Base-by-base conservation (phyloP, 2,888 invertebrate genomes). In the Rhaphigaster nebulosa region DNA sequence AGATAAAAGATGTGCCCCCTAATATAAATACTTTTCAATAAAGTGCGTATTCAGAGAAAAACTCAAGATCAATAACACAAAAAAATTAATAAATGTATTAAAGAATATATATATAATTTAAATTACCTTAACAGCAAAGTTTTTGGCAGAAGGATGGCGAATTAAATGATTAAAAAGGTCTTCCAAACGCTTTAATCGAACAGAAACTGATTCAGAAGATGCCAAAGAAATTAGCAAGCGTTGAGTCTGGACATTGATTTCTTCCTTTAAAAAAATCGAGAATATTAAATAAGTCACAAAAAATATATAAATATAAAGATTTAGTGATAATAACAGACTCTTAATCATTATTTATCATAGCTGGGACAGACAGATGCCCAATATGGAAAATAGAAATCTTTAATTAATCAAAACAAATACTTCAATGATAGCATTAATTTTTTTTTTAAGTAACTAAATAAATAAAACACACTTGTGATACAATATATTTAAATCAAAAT, bases 81-180 rank as follows among this genome's bases (percentile, higher is more conserved):
- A 45, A 45, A 45, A 10, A 45, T 45, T n/a, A n/a, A n/a, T n/a
- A n/a, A n/a, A n/a, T n/a, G n/a, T n/a, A n/a, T n/a, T n/a, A n/a
- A n/a, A n/a, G n/a, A n/a, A n/a, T n/a, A n/a, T n/a, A n/a, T n/a
- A n/a, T n/a, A n/a, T n/a, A n/a, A 13, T 20, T 20, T 76, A 65
- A 90, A 54, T 89, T 93, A 96, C 96, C 95, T 96, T 97, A 87
- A 96, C 95, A 92, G 97, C 97, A 92, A 95, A 95, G 93, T 96
- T 95, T 92, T 96, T 95, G 6, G 97, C 95, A 93, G 97, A 96
- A 0, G 97, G 97, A 94, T 96, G 96, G 92, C 96, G 95, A 92
- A 95, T 95, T n/a, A 98, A 94, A 93, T 98, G 97, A 0, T 94
- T 94, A 76, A 96, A 95, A 87, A 98, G 94, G 93, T 96, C 96